Evolutionary conservation across 2,113 vertebrate genomes (phyloP).

Genomic region (Lagenorhynchus albirostris): DNA sequence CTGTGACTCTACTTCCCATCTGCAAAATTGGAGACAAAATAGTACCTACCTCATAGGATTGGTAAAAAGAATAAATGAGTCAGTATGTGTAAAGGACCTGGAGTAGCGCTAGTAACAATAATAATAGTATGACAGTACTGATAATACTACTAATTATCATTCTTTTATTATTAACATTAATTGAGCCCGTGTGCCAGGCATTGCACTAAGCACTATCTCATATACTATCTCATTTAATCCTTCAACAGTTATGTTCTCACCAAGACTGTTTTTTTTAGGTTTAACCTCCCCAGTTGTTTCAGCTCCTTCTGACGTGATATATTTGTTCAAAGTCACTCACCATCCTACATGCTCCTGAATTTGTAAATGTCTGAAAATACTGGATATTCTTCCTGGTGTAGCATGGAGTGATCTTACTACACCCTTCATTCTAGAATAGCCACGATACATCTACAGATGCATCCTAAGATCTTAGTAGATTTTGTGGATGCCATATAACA

Average conservation of each 20-base stretch:
- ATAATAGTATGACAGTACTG: background rate
- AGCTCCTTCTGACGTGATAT: background rate
- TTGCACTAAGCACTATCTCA: background rate
- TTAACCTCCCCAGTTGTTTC: background rate
- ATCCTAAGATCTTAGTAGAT: background rate
- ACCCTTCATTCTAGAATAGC: background rate
- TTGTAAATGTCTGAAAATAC: conserved; percentile 24
- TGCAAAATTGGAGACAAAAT: background rate
- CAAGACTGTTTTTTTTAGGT: background rate
- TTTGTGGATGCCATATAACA: background rate
- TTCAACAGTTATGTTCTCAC: background rate
- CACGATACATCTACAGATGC: background rate
- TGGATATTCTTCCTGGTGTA: background rate
- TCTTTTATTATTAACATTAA: conserved; percentile 18
- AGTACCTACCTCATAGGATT: background rate
- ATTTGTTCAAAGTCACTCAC: background rate
- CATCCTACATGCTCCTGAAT: background rate
- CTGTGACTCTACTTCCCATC: background rate
- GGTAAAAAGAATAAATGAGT: background rate
- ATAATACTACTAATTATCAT: conserved; percentile 3
- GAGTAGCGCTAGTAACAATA: background rate
- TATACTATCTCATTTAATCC: background rate
- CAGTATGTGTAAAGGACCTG: background rate
- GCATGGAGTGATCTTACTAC: background rate
- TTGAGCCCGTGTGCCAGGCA: background rate